These are phyloP conservation scores for Luperina testacea DNA, from an alignment of 2,888 invertebrate species.

Conservation along the genomic window DNA sequence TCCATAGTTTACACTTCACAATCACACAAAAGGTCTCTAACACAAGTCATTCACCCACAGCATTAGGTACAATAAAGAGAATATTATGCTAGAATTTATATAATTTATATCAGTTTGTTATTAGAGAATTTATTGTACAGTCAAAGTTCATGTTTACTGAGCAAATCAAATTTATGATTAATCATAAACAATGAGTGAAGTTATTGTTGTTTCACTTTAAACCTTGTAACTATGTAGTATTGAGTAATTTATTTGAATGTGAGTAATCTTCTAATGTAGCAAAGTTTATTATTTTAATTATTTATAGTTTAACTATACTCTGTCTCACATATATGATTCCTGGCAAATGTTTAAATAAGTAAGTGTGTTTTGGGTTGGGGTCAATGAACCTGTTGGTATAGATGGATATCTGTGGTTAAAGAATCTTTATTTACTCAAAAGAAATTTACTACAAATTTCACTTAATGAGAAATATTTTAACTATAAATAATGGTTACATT, in stretches of 20 bases:
- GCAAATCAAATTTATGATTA: conserved; percentile 31
- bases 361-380: too few relatives aligned
- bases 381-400: too few relatives aligned
- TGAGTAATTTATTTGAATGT: background rate
- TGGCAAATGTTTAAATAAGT: too few relatives aligned
- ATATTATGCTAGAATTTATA: conserved; percentile 43
- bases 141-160: conserved; percentile 59
- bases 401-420: too few relatives aligned
- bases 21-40: conserved; percentile 4
- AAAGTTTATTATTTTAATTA: too few relatives aligned
- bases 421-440: too few relatives aligned
- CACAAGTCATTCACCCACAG: conserved; percentile 14
- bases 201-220: conserved; percentile 24
- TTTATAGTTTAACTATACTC: too few relatives aligned
- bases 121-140: conserved; percentile 17
- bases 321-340: too few relatives aligned
- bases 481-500: too few relatives aligned
- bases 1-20: conserved; percentile 25
- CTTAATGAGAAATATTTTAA: too few relatives aligned
- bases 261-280: background rate
- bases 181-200: conserved; percentile 23
- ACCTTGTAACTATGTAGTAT: conserved; percentile 14
- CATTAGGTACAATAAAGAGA: conserved; percentile 11
- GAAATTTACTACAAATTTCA: too few relatives aligned
- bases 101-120: conserved; percentile 14